Evolutionary conservation across 2,113 vertebrate genomes (phyloP), one percentile per base, ranked within the genome.

Genomic region (Xenopus borealis): DNA sequence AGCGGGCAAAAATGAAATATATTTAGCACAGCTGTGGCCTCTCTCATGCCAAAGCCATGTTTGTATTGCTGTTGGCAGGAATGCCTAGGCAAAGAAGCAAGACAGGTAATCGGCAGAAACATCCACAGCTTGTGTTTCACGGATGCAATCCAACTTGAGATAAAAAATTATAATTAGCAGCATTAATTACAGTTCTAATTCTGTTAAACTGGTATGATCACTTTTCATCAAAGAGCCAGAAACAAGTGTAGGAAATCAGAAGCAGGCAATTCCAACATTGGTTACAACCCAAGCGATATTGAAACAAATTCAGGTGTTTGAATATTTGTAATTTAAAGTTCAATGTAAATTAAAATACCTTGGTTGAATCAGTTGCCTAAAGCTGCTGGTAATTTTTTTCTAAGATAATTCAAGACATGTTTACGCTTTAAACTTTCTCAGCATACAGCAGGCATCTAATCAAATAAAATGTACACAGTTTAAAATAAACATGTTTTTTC

Each of bases 121-220:
- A 40, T 12, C 20, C 33, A 40, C 47, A 59, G 17, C 18, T 61
- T 68, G 12, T 33, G 7, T 19, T 33, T 23, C 10, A 55, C 50
- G 58, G 52, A 46, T 53, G n/a, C 19, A 62, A 50, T 27, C 66
- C 59, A 69, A 53, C 20, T 45, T 44, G 18, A 68, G 13, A 12
- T 17, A 11, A 40, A n/a, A 50, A 52, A 59, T 40, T 67, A 20
- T 27, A 62, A 67, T 75, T 40, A 76, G 61, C n/a, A 44, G 6
- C 66, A 63, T 63, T 76, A 55, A 69, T 69, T 27, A 68, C 12
- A 13, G n/a, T 40, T 76, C 12, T 12, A 52, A 62, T 68, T 47
- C 55, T 14, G 7, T 30, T 30, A 7, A 68, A 23, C n/a, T 40
- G 18, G 11, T 57, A 44, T 53, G 12, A 52, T 30, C 9, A 46